A percentile compares a stretch with the other conserved stretches of the same genome.
These are phyloP conservation scores for Corvus moneduloides DNA, from an alignment of 2,113 vertebrate species.

Conservation along the genomic window DNA sequence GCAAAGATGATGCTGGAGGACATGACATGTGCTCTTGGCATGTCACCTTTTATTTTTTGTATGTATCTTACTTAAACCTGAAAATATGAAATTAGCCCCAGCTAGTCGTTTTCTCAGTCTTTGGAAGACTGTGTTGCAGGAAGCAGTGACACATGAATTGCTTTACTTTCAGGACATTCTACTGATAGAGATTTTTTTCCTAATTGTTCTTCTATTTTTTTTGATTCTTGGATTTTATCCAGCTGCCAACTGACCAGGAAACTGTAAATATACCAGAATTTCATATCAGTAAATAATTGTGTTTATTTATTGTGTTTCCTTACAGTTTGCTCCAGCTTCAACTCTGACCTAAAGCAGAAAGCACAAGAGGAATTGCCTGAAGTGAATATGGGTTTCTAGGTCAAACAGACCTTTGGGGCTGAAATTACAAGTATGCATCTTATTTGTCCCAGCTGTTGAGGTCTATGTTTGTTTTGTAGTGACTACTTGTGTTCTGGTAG, in stretches of 20 bases:
- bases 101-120: neutral
- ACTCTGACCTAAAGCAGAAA: slow-evolving; percentile 17
- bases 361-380: neutral
- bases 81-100: neutral
- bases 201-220: neutral
- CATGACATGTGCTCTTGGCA: accelerated
- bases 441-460: slow-evolving; percentile 1
- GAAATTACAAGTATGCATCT: neutral
- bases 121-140: neutral
- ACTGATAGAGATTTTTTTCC: neutral
- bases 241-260: neutral
- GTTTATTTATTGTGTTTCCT: neutral
- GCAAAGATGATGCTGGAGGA: neutral
- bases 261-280: neutral
- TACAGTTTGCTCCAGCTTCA: neutral
- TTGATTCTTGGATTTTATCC: neutral
- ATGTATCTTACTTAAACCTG: neutral
- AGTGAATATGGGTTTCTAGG: slow-evolving; percentile 37
- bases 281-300: neutral
- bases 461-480: neutral
- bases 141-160: neutral
- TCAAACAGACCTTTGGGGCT: slow-evolving; percentile 13
- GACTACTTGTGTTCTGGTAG: neutral
- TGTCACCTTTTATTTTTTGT: neutral
- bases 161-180: neutral